Evolutionary conservation across 2,113 vertebrate genomes (phyloP), one percentile per base, ranked within the genome.

Genomic region (Crotalus tigris): DNA sequence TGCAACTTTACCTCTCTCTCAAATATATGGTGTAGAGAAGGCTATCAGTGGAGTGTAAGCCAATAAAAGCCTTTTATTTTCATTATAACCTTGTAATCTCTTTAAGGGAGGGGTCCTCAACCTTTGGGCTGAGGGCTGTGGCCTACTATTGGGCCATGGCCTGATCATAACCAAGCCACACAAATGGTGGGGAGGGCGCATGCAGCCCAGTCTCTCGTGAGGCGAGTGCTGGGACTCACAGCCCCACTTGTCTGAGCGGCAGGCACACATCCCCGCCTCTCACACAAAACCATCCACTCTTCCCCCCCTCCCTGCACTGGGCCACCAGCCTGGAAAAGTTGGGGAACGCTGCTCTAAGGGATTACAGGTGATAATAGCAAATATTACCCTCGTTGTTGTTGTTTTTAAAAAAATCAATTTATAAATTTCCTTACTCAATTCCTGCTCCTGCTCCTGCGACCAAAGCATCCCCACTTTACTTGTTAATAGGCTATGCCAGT

Each of bases 361-460:
- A 49, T 57, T n/a, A 23, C 2, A 51, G 33, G 51, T 90, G n/a
- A 17, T 53, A 46, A n/a, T n/a, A 90, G 21, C 54, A 59, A 51
- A 93, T 95, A 95, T 94, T 89, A 94, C 89, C 94, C 95, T 19
- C 44, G 9, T 51, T 51, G 49, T 51, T 49, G 49, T 9, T 10
- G 92, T 59, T 51, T 54, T 3, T 23, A 92, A 21, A 59, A 94
- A 91, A 93, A 95, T 94, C 81, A 61, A 61, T 75, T 86, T 58
- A 92, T 87, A 64, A 96, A 95, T 93, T 93, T 92, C 94, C 92
- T 94, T 92, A 91, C 90, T 87, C 95, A 91, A 95, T 58, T 13
- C 91, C 91, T 94, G 93, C 58, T 55, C 94, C 61, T 87, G 0
- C 0, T 49, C 61, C 89, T 46, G 92, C 87, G 92, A 94, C 94